Evolutionary conservation across 53 echinoderm and acorn worm genomes (phyloP).

Genomic region (Echinometra lucunter): DNA sequence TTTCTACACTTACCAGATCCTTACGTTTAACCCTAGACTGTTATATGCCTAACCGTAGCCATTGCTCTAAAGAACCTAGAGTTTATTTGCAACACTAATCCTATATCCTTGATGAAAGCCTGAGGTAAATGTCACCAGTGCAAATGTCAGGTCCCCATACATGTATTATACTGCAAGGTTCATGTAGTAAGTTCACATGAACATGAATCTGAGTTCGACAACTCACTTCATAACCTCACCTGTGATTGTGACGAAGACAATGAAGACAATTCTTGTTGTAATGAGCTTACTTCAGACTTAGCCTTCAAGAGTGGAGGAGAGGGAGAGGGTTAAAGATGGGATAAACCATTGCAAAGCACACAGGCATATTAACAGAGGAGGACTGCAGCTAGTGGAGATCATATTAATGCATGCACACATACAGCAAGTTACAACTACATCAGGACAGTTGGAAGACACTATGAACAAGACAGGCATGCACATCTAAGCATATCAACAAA

Average conservation of each 20-base stretch:
- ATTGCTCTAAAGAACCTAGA: too few relatives aligned
- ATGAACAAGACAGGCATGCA: slow-evolving; percentile 31
- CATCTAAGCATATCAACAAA: neutral
- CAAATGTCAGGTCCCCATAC: too few relatives aligned
- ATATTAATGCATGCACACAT: slow-evolving; percentile 35
- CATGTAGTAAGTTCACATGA: neutral
- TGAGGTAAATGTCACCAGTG: too few relatives aligned
- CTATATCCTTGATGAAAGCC: too few relatives aligned
- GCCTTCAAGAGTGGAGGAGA: slow-evolving; percentile 63
- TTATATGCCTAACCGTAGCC: too few relatives aligned
- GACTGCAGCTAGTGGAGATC: neutral
- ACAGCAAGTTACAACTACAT: neutral
- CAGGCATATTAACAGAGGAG: slow-evolving; percentile 30
- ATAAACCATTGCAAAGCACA: slow-evolving; percentile 39
- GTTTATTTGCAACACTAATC: too few relatives aligned
- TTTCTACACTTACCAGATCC: too few relatives aligned
- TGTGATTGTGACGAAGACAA: slow-evolving; percentile 36
- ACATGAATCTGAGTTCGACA: neutral
- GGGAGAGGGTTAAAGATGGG: neutral
- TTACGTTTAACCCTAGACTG: too few relatives aligned
- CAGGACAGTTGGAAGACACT: neutral
- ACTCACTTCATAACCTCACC: slow-evolving; percentile 36
- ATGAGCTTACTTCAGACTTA: slow-evolving; percentile 68
- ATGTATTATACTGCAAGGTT: neutral
- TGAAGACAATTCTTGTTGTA: slow-evolving; percentile 72